Evolutionary conservation across 1,140 invertebrate genomes (phyloP).

Genomic region (Polypedilum pembai): DNA sequence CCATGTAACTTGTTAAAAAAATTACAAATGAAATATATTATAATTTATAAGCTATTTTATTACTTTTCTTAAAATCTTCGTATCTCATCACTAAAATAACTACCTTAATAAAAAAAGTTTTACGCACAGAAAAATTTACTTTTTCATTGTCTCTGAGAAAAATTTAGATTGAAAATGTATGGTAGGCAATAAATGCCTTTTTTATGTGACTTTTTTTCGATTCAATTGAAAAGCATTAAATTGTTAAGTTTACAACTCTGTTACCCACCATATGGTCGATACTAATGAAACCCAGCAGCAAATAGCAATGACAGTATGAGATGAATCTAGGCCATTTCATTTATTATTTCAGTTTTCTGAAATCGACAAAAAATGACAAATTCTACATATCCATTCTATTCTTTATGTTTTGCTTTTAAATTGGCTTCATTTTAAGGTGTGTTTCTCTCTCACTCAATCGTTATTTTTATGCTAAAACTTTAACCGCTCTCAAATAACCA

Average conservation of each 20-base stretch:
- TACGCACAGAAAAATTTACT: background rate
- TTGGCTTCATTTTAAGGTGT: background rate
- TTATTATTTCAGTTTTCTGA: background rate
- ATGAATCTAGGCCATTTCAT: background rate
- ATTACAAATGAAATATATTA: constrained; percentile 8
- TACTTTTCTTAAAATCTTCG: too few relatives aligned
- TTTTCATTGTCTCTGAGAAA: background rate
- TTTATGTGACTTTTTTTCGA: background rate
- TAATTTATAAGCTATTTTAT: background rate
- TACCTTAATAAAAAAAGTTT: background rate
- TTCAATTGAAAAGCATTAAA: background rate
- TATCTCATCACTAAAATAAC: background rate
- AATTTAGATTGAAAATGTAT: background rate
- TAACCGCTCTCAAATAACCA: too few relatives aligned
- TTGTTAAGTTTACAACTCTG: background rate
- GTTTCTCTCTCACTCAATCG: background rate
- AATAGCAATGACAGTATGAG: background rate
- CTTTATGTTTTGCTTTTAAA: background rate
- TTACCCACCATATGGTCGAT: background rate
- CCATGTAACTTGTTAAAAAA: constrained; percentile 8
- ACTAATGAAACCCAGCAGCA: background rate
- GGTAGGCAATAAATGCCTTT: background rate
- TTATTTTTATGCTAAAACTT: background rate
- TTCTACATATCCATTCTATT: background rate
- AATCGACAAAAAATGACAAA: constrained; percentile 1